Conservation (phyloP, 2,888 invertebrate species). For the Pristionchus arcanus region DNA sequence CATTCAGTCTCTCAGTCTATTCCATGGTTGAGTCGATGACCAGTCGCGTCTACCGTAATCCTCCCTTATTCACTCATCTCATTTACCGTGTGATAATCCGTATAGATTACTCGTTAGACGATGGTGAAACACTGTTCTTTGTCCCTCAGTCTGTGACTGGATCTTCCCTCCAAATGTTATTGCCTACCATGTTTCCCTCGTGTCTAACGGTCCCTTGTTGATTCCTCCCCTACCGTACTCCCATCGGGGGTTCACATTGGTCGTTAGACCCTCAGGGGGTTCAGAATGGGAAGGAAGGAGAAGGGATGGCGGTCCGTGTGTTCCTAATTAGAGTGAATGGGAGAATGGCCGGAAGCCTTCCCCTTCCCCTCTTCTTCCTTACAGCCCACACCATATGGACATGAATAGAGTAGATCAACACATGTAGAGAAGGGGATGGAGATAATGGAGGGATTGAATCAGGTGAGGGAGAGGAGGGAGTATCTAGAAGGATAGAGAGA, state of each 20-base stretch:
- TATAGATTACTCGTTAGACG: background rate
- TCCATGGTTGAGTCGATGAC: background rate
- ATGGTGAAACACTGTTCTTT: background rate
- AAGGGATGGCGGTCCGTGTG: background rate
- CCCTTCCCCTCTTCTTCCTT: background rate
- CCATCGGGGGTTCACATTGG: conserved; percentile 4
- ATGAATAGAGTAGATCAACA: conserved; percentile 13
- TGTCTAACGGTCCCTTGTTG: background rate
- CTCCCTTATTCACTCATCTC: background rate
- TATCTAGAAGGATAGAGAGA: background rate
- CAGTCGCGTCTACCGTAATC: background rate
- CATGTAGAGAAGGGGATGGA: conserved; percentile 37
- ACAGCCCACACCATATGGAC: background rate
- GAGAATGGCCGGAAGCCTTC: conserved; percentile 24
- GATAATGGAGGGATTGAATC: conserved; percentile 23
- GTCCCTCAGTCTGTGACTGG: background rate
- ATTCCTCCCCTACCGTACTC: conserved; percentile 11
- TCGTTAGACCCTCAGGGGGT: conserved; percentile 17
- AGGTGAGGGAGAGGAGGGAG: conserved; percentile 6
- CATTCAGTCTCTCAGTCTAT: background rate
- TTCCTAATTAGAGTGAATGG: conserved; percentile 49
- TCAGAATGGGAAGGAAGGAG: background rate
- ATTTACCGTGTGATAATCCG: background rate
- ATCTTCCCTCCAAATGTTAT: background rate
- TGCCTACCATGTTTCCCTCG: background rate